Percentiles rank a stretch among this genome's conserved stretches.
Conservation (phyloP, 2,888 invertebrate species). For the Bugulina stolonifera region DNA sequence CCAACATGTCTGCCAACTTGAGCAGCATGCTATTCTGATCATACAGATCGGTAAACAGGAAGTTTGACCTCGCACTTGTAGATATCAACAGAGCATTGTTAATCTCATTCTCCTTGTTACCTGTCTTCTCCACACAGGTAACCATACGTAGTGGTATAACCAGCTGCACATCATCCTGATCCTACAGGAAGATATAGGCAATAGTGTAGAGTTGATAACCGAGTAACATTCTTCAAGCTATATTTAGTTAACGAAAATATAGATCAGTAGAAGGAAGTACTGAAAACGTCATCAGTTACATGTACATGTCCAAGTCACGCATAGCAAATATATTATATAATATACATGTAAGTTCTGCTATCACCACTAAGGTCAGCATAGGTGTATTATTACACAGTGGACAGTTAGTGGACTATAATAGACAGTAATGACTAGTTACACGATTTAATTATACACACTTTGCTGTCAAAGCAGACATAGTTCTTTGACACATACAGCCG, state of each 20-base stretch:
- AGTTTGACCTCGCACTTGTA: slow-evolving; percentile 67
- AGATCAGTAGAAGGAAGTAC: too few relatives aligned
- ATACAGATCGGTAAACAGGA: slow-evolving; percentile 79
- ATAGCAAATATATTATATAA: too few relatives aligned
- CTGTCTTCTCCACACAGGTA: slow-evolving; percentile 69
- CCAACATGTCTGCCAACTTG: slow-evolving; percentile 80
- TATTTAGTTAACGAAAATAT: too few relatives aligned
- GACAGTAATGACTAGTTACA: too few relatives aligned
- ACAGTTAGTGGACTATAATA: too few relatives aligned
- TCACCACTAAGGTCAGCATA: too few relatives aligned
- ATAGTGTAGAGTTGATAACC: too few relatives aligned
- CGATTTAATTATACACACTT: slow-evolving; percentile 61
- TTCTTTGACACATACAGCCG: slow-evolving; percentile 84
- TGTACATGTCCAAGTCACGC: too few relatives aligned
- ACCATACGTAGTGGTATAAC: slow-evolving; percentile 83
- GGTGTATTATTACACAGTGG: too few relatives aligned
- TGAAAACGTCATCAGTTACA: too few relatives aligned
- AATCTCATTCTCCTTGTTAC: slow-evolving; percentile 61
- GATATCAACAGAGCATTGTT: slow-evolving; percentile 74
- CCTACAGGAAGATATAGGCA: slow-evolving; percentile 4
- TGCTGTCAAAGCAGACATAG: slow-evolving; percentile 91
- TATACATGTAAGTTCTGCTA: too few relatives aligned
- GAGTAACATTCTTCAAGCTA: too few relatives aligned
- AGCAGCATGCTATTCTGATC: slow-evolving; percentile 82
- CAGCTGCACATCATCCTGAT: slow-evolving; percentile 62